phyloP scores from a whole-genome alignment of 2,113 vertebrate species.

The Helogale parvula region DNA sequence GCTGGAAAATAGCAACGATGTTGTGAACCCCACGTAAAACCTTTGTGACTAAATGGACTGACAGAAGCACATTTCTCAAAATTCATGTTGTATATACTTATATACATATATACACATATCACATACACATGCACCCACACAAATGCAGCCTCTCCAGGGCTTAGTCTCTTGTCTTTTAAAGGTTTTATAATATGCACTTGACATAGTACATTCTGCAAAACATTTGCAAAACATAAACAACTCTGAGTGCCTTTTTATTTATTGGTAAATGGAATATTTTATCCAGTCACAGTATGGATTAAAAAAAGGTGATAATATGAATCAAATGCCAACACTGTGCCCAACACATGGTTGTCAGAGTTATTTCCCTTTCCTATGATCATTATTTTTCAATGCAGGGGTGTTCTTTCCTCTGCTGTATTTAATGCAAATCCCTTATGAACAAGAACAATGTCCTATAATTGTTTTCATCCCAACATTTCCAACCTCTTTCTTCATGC shows the following conservation, averaged over 20 bases:
- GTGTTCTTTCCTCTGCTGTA: not conserved
- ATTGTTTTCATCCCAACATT: not conserved
- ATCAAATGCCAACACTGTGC: not conserved
- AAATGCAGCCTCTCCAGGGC: not conserved
- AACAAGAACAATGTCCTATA: not conserved
- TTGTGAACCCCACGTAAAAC: not conserved
- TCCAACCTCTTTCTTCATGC: not conserved
- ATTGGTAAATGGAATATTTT: not conserved
- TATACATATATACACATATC: not conserved
- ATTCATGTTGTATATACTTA: not conserved
- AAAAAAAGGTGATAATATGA: not conserved
- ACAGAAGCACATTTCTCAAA: not conserved
- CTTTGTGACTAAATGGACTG: not conserved
- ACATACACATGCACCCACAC: not conserved
- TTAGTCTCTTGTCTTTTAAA: not conserved
- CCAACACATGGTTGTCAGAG: not conserved
- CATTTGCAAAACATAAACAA: not conserved
- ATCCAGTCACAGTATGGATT: not conserved
- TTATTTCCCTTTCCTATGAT: not conserved
- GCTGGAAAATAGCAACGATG: not conserved
- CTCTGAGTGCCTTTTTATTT: not conserved
- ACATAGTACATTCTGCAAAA: not conserved
- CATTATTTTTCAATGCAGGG: not conserved
- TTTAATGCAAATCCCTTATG: not conserved
- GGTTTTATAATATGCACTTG: not conserved